A percentile compares a stretch with the other conserved stretches of the same genome.
These are phyloP conservation scores for Gisinianus flammeolus DNA, from an alignment of 2,888 invertebrate genomes.

Conservation along the genomic window DNA sequence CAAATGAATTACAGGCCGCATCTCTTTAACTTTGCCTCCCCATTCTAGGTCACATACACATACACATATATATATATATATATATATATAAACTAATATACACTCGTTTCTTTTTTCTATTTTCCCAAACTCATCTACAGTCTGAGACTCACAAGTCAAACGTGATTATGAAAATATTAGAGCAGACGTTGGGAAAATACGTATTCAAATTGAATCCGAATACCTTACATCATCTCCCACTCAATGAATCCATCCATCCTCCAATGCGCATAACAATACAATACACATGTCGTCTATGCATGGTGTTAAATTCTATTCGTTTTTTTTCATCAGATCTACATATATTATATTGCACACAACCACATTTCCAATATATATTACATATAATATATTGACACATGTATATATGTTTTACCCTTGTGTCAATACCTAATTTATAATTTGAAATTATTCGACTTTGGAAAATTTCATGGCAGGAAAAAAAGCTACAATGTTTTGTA, in stretches of 20 bases:
- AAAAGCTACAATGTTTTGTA: too few relatives aligned
- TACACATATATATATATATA: too few relatives aligned
- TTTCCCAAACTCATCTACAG: neutral
- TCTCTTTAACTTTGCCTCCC: constrained; percentile 5
- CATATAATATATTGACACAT: neutral
- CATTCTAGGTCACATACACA: constrained; percentile 12
- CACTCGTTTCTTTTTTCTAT: neutral
- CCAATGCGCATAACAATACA: too few relatives aligned
- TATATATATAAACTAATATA: too few relatives aligned
- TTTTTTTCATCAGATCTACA: neutral
- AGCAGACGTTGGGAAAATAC: neutral
- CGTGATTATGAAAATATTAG: neutral
- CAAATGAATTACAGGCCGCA: neutral
- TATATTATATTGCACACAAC: neutral
- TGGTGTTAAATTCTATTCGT: neutral
- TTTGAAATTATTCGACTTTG: neutral
- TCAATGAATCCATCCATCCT: neutral
- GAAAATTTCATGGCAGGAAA: neutral
- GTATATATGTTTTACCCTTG: neutral
- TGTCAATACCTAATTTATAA: neutral
- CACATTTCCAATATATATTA: neutral
- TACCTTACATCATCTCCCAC: neutral
- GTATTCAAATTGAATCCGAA: neutral
- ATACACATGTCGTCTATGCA: too few relatives aligned
- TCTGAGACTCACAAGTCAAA: neutral